Evolutionary conservation across 2,113 vertebrate species (phyloP).

Genomic region (Larimichthys crocea): DNA sequence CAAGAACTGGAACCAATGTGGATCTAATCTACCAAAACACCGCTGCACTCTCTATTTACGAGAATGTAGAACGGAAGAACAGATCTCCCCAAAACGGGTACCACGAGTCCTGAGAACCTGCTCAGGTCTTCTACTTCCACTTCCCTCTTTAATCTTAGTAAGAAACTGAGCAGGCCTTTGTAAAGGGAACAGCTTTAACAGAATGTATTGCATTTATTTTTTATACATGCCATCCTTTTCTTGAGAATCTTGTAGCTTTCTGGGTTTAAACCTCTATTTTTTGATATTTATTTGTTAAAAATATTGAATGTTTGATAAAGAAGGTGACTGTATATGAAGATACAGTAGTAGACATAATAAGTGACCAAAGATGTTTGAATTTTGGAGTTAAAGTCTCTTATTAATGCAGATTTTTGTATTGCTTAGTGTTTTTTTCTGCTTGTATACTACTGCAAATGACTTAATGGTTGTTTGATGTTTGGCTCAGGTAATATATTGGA

Average conservation of each 20-base stretch:
- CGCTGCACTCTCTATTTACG: conserved; percentile 89
- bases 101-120: background rate
- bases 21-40: conserved; percentile 96
- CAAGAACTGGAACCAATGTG: conserved; percentile 89
- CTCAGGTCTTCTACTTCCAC: conserved; percentile 2
- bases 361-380: conserved; percentile 33
- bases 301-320: conserved; percentile 28
- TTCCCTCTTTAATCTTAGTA: background rate
- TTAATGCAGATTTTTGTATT: conserved; percentile 33
- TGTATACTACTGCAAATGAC: conserved; percentile 54
- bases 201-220: conserved; percentile 54
- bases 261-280: conserved; percentile 34
- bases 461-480: conserved; percentile 34
- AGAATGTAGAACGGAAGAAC: conserved; percentile 83
- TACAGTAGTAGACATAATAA: conserved; percentile 4
- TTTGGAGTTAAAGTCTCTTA: conserved; percentile 1
- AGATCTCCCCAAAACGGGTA: conserved; percentile 22
- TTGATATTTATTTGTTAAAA: conserved; percentile 66
- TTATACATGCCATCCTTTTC: conserved; percentile 29
- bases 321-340: conserved; percentile 1
- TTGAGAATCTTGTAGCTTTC: conserved; percentile 16
- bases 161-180: conserved; percentile 22
- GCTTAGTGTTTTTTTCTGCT: conserved; percentile 10
- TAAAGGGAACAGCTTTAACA: conserved; percentile 38
- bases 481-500: conserved; percentile 72